These are phyloP conservation scores for Carettochelys insculpta DNA, from an alignment of 2,113 vertebrate genomes.

Conservation along the genomic window DNA sequence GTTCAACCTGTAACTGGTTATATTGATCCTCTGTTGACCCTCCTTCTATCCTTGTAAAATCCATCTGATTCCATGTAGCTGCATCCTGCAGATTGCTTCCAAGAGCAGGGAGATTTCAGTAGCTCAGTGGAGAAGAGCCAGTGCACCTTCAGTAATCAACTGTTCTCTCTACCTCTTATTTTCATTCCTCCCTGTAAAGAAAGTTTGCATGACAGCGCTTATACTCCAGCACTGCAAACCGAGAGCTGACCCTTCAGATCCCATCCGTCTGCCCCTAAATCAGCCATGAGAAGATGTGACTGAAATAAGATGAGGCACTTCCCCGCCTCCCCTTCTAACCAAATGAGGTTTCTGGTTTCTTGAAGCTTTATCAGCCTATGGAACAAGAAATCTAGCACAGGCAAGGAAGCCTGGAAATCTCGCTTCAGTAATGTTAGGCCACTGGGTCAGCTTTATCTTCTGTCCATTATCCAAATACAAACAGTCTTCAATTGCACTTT, in stretches of 20 bases:
- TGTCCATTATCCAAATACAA: not conserved
- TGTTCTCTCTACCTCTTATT: not conserved
- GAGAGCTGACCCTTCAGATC: not conserved
- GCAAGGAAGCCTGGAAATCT: not conserved
- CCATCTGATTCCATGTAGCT: not conserved
- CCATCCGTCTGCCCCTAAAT: not conserved
- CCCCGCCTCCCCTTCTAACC: not conserved
- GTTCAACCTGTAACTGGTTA: too few relatives aligned
- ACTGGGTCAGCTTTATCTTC: not conserved
- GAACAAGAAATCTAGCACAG: not conserved
- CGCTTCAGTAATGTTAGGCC: not conserved
- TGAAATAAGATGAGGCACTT: not conserved
- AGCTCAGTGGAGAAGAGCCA: not conserved
- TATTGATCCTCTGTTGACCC: not conserved
- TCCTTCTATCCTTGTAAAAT: not conserved
- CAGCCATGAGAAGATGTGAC: not conserved
- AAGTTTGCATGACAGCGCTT: not conserved
- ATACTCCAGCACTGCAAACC: not conserved
- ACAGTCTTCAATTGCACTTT: not conserved
- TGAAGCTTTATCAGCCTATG: not conserved
- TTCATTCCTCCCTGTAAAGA: not conserved
- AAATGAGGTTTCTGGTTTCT: not conserved
- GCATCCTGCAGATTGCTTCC: not conserved
- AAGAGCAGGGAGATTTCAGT: not conserved
- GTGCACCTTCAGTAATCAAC: not conserved